Evolutionary conservation across 2,888 invertebrate genomes (phyloP).

Genomic region (Quadriops clusia): DNA sequence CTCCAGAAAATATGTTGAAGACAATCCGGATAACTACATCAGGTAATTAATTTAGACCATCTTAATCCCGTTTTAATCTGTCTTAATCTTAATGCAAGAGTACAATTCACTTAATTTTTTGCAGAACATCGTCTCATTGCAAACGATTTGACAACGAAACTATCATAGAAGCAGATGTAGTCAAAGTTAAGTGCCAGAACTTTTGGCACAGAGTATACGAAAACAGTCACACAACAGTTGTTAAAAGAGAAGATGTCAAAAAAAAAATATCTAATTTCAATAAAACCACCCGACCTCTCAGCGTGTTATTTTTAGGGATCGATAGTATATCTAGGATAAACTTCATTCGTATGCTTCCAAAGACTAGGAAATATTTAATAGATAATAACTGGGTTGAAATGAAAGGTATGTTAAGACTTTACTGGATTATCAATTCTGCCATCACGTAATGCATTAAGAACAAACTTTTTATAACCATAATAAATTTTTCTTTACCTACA

Average conservation of each 20-base stretch:
- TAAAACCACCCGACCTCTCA: slow-evolving; percentile 34
- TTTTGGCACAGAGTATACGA: slow-evolving; percentile 34
- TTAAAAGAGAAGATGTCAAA: slow-evolving; percentile 38
- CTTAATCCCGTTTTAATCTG: too few relatives aligned
- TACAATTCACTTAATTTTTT: slow-evolving; percentile 17
- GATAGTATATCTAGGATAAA: slow-evolving; percentile 76
- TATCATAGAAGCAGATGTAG: slow-evolving; percentile 36
- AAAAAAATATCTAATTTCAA: slow-evolving; percentile 27
- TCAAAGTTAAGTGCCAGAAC: slow-evolving; percentile 40
- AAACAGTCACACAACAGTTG: slow-evolving; percentile 44
- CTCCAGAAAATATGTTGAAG: too few relatives aligned
- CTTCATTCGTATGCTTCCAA: slow-evolving; percentile 60
- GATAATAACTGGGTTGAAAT: slow-evolving; percentile 36
- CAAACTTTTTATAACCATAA: too few relatives aligned
- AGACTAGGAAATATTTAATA: slow-evolving; percentile 53
- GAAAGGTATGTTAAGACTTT: too few relatives aligned
- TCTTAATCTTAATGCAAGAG: too few relatives aligned
- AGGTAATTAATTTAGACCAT: too few relatives aligned
- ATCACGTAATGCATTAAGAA: too few relatives aligned
- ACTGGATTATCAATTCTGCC: too few relatives aligned
- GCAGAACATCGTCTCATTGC: slow-evolving; percentile 40
- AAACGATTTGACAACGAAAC: slow-evolving; percentile 34
- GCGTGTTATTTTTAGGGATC: slow-evolving; percentile 68
- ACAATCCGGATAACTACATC: slow-evolving; percentile 18
- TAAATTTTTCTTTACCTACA: too few relatives aligned